Percentiles rank a stretch among this genome's conserved stretches.
Evolutionary conservation across 2,888 invertebrate genomes (phyloP).

Genomic region (Pedicia rivosa): DNA sequence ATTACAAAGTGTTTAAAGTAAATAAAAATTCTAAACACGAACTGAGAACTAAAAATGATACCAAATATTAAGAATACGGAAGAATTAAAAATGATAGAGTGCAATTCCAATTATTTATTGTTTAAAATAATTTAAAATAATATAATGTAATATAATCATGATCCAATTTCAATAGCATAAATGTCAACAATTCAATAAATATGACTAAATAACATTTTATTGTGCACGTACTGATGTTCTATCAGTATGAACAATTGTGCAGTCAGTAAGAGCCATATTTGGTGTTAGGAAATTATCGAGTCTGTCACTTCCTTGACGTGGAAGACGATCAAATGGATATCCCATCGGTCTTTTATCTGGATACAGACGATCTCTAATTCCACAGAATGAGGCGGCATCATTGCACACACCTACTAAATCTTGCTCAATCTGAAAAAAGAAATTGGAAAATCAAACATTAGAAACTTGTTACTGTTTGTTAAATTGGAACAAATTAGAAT

Average conservation of each 20-base stretch:
- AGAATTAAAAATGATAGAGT: too few relatives aligned
- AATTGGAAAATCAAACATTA: neutral
- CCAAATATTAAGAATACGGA: too few relatives aligned
- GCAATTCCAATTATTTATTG: too few relatives aligned
- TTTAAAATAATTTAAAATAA: too few relatives aligned
- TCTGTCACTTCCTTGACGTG: conserved; percentile 36
- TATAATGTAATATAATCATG: too few relatives aligned
- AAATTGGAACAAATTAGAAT: too few relatives aligned
- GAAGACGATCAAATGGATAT: conserved; percentile 44
- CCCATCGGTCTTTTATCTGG: conserved; percentile 65
- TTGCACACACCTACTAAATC: conserved; percentile 30
- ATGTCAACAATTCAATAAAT: too few relatives aligned
- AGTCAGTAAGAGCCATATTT: conserved; percentile 52
- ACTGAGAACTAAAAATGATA: too few relatives aligned
- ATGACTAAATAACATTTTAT: too few relatives aligned
- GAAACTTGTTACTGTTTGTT: conserved; percentile 14
- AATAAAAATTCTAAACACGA: too few relatives aligned
- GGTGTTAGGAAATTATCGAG: conserved; percentile 53
- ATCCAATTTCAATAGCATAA: too few relatives aligned
- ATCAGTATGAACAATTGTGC: conserved; percentile 42
- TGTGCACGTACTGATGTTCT: conserved; percentile 18
- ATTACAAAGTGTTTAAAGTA: too few relatives aligned
- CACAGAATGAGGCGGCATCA: conserved; percentile 57
- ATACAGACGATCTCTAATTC: conserved; percentile 49
- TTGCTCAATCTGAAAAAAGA: neutral